Evolutionary conservation across 2,888 invertebrate genomes (phyloP).

Genomic region (Hypsopygia costalis): DNA sequence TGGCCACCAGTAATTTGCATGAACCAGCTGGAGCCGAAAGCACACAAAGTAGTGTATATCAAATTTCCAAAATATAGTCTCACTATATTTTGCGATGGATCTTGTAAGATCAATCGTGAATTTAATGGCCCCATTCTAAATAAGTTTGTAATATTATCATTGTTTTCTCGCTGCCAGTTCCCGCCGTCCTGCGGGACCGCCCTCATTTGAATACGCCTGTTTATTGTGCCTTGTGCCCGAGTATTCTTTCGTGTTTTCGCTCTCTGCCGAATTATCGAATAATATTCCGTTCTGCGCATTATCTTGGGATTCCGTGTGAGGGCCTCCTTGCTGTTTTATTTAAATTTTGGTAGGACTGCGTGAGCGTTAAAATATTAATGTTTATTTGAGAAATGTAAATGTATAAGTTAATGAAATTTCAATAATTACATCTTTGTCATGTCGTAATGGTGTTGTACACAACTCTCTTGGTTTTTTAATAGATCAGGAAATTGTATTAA

Average conservation of each 20-base stretch:
- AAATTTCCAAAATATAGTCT: too few species aligned
- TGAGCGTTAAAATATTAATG: slow-evolving; percentile 15
- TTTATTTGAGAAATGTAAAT: too few species aligned
- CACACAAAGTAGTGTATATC: too few species aligned
- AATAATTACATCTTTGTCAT: too few species aligned
- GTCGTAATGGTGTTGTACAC: too few species aligned
- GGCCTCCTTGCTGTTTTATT: slow-evolving; percentile 42
- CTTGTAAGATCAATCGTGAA: too few species aligned
- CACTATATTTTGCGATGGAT: too few species aligned
- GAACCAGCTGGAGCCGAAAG: too few species aligned
- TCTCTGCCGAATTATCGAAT: slow-evolving; percentile 62
- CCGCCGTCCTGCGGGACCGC: slow-evolving; percentile 33
- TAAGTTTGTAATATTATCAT: slow-evolving; percentile 76
- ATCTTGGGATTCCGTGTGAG: slow-evolving; percentile 53
- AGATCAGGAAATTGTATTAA: too few species aligned
- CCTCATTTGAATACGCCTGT: slow-evolving; percentile 75
- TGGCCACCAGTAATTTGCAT: too few species aligned
- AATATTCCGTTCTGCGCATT: slow-evolving; percentile 60
- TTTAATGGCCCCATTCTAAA: slow-evolving; percentile 52
- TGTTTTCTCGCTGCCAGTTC: slow-evolving; percentile 50
- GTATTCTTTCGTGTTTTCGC: slow-evolving; percentile 45
- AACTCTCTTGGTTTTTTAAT: too few species aligned
- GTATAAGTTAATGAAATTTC: too few species aligned
- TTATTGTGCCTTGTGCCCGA: slow-evolving; percentile 64
- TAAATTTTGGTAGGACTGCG: slow-evolving; percentile 49